A percentile compares a stretch with the other conserved stretches of the same genome.
These are phyloP conservation scores for Andrena marginata DNA, from an alignment of 2,888 invertebrate genomes.

Conservation along the genomic window DNA sequence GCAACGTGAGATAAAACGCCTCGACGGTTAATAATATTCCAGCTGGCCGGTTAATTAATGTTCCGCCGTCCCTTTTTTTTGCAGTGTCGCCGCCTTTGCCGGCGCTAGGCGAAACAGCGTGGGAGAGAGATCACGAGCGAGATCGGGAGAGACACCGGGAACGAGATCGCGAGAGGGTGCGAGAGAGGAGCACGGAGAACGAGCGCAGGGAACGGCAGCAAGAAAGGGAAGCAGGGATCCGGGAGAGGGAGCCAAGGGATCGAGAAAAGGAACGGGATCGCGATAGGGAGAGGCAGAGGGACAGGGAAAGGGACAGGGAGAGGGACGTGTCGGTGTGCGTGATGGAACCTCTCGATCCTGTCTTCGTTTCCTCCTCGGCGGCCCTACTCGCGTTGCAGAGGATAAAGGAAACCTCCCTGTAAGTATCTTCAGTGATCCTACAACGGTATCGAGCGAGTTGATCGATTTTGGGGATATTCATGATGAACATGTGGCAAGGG, in stretches of 20 bases:
- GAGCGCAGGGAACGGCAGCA: constrained; percentile 70
- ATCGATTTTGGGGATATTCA: constrained; percentile 24
- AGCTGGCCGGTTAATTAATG: constrained; percentile 40
- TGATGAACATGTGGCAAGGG: constrained; percentile 9
- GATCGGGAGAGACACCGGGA: constrained; percentile 68
- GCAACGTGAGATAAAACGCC: background rate
- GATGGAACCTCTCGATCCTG: constrained; percentile 83
- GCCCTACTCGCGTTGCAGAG: constrained; percentile 86
- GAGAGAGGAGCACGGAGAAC: constrained; percentile 71
- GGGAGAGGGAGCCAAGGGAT: constrained; percentile 72
- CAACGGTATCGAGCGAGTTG: constrained; percentile 16
- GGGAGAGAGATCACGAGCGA: constrained; percentile 78
- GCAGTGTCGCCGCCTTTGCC: constrained; percentile 81
- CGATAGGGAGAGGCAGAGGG: constrained; percentile 71
- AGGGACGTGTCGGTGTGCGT: constrained; percentile 81
- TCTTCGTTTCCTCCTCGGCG: constrained; percentile 85
- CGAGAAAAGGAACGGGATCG: constrained; percentile 76
- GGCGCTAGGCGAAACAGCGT: constrained; percentile 77
- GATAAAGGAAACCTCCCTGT: constrained; percentile 87
- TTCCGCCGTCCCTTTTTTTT: constrained; percentile 34
- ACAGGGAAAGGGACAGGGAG: constrained; percentile 76
- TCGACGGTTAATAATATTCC: constrained; percentile 14
- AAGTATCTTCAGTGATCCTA: constrained; percentile 77
- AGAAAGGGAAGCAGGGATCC: constrained; percentile 71
- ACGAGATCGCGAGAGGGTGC: constrained; percentile 68